Evolutionary conservation across 1,140 invertebrate species (phyloP).

Genomic region (Solenopsis invicta): DNA sequence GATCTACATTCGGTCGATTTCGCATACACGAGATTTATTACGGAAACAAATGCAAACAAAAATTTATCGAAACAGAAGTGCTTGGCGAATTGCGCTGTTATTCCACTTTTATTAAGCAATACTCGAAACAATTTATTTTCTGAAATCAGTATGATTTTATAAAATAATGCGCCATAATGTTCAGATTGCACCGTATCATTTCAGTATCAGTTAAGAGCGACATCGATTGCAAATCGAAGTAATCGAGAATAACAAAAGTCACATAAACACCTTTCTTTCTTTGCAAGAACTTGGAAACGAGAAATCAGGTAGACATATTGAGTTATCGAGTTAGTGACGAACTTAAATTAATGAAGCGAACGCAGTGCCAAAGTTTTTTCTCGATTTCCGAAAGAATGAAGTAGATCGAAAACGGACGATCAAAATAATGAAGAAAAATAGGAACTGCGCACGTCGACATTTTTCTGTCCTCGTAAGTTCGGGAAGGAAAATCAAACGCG

Average conservation of each 20-base stretch:
- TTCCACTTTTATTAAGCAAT: conserved; percentile 18
- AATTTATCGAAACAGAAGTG: conserved; percentile 50
- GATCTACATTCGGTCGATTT: conserved; percentile 38
- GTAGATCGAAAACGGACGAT: conserved; percentile 39
- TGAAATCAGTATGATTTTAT: background rate
- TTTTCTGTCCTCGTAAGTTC: conserved; percentile 34
- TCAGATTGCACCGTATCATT: background rate
- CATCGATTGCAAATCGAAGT: background rate
- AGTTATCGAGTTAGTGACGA: conserved; percentile 34
- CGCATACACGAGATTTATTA: conserved; percentile 53
- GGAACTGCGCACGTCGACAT: conserved; percentile 45
- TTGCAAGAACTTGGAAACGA: background rate
- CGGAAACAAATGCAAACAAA: conserved; percentile 53
- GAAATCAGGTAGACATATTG: conserved; percentile 17
- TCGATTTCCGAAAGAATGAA: conserved; percentile 49
- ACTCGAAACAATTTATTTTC: background rate
- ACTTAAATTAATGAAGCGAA: conserved; percentile 58
- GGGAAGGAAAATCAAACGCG: conserved; percentile 50
- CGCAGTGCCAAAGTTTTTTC: conserved; percentile 43
- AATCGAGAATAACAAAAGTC: background rate
- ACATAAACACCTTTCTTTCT: background rate
- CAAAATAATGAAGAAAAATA: conserved; percentile 65
- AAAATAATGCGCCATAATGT: background rate
- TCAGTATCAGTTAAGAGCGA: background rate
- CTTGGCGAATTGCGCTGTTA: background rate